These are phyloP conservation scores for Gracilinanus agilis DNA, from an alignment of 2,113 vertebrate genomes.

Conservation along the genomic window DNA sequence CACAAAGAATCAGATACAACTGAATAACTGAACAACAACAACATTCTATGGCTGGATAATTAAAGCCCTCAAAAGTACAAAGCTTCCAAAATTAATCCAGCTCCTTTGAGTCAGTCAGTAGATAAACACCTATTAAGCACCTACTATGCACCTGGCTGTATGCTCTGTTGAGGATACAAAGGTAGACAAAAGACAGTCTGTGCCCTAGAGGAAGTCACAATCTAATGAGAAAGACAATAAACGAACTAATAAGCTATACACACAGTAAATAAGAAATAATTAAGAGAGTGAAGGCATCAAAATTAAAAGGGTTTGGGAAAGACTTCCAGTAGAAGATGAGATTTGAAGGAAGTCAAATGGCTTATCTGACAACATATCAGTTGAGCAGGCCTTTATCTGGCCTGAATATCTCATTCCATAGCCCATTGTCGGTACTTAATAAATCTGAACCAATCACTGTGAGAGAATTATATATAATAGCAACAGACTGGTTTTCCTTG, in stretches of 20 bases:
- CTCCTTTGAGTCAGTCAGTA: not conserved
- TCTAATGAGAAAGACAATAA: not conserved
- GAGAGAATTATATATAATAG: not conserved
- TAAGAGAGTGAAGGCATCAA: not conserved
- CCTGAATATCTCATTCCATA: not conserved
- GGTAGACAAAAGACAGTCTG: not conserved
- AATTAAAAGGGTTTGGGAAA: not conserved
- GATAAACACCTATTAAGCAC: not conserved
- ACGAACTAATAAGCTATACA: not conserved
- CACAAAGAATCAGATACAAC: no score
- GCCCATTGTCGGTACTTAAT: not conserved
- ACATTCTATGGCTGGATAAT: no score
- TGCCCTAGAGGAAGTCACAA: not conserved
- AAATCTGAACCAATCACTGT: not conserved
- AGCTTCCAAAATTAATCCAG: no score
- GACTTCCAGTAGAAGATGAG: not conserved
- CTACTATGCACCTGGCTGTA: not conserved
- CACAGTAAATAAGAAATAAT: not conserved
- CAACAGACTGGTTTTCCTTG: not conserved
- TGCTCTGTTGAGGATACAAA: not conserved
- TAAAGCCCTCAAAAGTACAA: no score
- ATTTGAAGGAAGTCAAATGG: not conserved
- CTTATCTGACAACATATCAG: not conserved
- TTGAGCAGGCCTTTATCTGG: not conserved
- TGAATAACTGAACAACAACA: no score